Evolutionary conservation across 2,113 vertebrate genomes (phyloP).

Genomic region (Notarius lentiginosus): DNA sequence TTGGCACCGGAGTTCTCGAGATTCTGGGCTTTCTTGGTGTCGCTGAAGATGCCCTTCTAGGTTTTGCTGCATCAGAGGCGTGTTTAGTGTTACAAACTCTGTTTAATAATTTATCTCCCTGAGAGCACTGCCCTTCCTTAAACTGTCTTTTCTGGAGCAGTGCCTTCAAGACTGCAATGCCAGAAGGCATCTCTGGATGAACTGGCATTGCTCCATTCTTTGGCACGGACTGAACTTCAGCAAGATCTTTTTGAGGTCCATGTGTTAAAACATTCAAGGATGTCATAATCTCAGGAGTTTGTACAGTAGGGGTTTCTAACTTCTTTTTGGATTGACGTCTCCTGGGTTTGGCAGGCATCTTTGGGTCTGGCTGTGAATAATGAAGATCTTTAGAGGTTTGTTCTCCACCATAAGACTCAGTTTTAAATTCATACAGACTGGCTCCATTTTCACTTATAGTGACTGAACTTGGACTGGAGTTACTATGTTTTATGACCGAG

Average conservation of each 20-base stretch:
- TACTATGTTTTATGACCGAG: conserved; percentile 48
- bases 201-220: conserved; percentile 70
- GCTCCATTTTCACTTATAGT: conserved; percentile 32
- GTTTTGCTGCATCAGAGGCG: conserved; percentile 62
- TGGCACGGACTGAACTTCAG: conserved; percentile 51
- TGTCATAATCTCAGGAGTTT: conserved; percentile 65
- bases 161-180: conserved; percentile 89
- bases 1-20: conserved; percentile 74
- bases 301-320: conserved; percentile 70
- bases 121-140: conserved; percentile 69
- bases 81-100: conserved; percentile 64
- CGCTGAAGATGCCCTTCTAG: conserved; percentile 72
- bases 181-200: conserved; percentile 80
- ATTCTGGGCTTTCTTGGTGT: conserved; percentile 78
- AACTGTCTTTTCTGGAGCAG: conserved; percentile 89
- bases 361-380: conserved; percentile 39
- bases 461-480: conserved; percentile 33
- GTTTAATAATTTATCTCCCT: conserved; percentile 60
- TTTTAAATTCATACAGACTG: conserved; percentile 60
- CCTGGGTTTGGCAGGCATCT: conserved; percentile 59
- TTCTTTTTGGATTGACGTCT: conserved; percentile 79
- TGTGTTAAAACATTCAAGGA: conserved; percentile 55
- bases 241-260: conserved; percentile 20
- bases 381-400: conserved; percentile 26
- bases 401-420: conserved; percentile 50